Percentiles rank a stretch among this genome's conserved stretches.
phyloP scores from a whole-genome alignment of 2,797 vertebrate species.

The Coendou prehensilis region DNA sequence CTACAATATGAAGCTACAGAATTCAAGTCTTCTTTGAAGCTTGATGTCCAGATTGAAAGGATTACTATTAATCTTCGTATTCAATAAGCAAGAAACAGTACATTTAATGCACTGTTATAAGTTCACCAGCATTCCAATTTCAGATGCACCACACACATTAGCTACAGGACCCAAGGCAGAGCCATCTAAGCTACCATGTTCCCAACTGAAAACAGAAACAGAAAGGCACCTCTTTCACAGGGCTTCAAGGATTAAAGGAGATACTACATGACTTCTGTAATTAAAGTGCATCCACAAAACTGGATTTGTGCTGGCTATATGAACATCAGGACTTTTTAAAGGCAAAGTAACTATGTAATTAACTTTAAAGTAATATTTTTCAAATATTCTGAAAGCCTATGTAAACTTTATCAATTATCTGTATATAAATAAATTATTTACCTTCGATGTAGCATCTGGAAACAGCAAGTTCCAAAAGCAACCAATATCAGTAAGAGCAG shows the following conservation, averaged over 20 bases:
- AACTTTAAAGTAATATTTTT: constrained; percentile 9
- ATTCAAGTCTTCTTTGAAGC: not conserved
- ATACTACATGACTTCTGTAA: not conserved
- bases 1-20: not conserved
- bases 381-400: not conserved
- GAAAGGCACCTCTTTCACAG: not conserved
- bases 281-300: not conserved
- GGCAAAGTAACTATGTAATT: not conserved
- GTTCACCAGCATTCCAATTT: not conserved
- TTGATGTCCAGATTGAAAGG: not conserved
- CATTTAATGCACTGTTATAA: not conserved
- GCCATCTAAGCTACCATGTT: not conserved
- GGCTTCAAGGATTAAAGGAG: not conserved
- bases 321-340: constrained; percentile 18
- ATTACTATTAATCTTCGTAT: not conserved
- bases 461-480: constrained; percentile 97
- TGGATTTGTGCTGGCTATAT: not conserved
- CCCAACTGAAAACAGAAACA: not conserved
- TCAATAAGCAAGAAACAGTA: not conserved
- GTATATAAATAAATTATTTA: constrained; percentile 82
- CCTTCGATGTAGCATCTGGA: constrained; percentile 96
- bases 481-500: constrained; percentile 96
- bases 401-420: constrained; percentile 8
- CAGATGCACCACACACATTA: not conserved
- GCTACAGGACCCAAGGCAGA: not conserved